These are phyloP conservation scores for Achroia grisella DNA, from an alignment of 1,140 invertebrate species.

Conservation along the genomic window DNA sequence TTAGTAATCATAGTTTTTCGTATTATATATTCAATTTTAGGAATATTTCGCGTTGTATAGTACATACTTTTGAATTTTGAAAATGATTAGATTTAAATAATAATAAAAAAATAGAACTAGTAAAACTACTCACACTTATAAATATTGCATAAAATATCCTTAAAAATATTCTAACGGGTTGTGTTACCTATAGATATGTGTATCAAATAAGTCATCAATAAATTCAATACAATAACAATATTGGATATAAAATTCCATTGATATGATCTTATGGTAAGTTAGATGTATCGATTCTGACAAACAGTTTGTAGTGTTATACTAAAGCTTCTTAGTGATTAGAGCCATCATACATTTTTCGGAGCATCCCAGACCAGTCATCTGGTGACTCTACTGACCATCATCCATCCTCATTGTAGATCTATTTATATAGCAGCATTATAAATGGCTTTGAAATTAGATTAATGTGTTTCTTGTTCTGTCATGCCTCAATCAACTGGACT, in stretches of 20 bases:
- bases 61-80: too few species aligned
- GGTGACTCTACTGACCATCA: conserved; percentile 29
- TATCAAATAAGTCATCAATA: conserved; percentile 30
- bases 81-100: too few species aligned
- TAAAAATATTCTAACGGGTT: conserved; percentile 17
- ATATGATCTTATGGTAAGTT: conserved; percentile 59
- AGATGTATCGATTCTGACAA: conserved; percentile 39
- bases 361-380: conserved; percentile 33
- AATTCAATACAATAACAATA: conserved; percentile 40
- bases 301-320: conserved; percentile 49
- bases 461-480: conserved; percentile 18
- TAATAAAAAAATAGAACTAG: too few species aligned
- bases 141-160: too few species aligned
- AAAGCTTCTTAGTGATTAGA: conserved; percentile 60
- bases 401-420: conserved; percentile 46
- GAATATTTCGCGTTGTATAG: too few species aligned
- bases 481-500: conserved; percentile 9
- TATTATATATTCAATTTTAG: too few species aligned
- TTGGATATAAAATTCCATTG: conserved; percentile 52
- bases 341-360: conserved; percentile 44
- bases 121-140: too few species aligned
- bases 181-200: conserved; percentile 42
- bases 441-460: conserved; percentile 31
- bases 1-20: too few species aligned
- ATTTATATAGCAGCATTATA: conserved; percentile 30